Base-by-base conservation (phyloP, 1,140 invertebrate species). In the Nebria ingens region DNA sequence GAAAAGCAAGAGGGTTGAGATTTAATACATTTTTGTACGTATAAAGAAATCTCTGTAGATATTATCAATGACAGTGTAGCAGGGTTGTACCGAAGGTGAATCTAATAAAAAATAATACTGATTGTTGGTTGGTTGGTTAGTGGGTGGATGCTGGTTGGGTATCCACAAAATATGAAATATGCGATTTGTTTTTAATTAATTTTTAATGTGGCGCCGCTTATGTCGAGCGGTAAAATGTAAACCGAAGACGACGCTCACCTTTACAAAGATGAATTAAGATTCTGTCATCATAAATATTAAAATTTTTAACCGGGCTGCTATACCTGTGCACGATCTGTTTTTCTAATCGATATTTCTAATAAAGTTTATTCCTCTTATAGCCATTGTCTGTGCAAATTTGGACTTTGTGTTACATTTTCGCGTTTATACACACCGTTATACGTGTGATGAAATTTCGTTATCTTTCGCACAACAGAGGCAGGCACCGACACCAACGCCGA, bases 381-480 rank as follows among this genome's bases (percentile, higher is more conserved):
- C 15, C 40, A 45, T 45, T 45, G 40, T 45, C 15, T 45, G 40
- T 12, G 40, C 15, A 45, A 45, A 45, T 45, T 45, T 45, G 40
- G 40, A 3, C n/a, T n/a, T n/a, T n/a, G n/a, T 17, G 40, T 45
- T 12, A 45, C 40, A 45, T 45, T 45, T 45, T 45, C 40, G 40
- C 40, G 40, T 45, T 45, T 45, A 17, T 45, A 45, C 40, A n/a
- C n/a, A 45, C 40, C 40, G 17, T 45, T 45, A 45, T 45, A 45
- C 40, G 40, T 45, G 40, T 45, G 40, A 45, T 45, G 40, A 45
- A 45, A 45, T 45, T 45, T 45, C 25, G 40, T 45, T 45, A 45
- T 45, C 40, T 45, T 45, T 45, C 17, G 40, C 40, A 45, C 40
- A 45, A 45, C 40, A 45, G 40, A 9, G 40, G 40, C 40, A 11